Conservation (phyloP, 2,113 vertebrate genomes). For the Notothenia coriiceps region DNA sequence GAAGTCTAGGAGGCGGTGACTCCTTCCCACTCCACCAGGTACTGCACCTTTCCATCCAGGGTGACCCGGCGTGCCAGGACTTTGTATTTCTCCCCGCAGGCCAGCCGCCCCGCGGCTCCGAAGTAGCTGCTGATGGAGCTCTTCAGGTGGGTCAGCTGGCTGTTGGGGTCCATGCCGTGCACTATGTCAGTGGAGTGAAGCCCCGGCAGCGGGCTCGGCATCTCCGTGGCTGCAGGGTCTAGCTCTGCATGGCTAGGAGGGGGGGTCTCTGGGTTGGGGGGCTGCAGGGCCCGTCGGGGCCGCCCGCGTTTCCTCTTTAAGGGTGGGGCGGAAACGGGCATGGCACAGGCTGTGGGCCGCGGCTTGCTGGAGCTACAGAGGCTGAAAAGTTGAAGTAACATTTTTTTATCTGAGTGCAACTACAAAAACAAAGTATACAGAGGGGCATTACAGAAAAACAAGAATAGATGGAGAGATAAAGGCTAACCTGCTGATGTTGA, state of each 20-base stretch:
- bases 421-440: neutral
- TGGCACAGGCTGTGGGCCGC: slow-evolving; percentile 87
- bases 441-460: too few species aligned
- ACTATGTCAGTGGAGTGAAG: slow-evolving; percentile 92
- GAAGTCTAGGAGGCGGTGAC: slow-evolving; percentile 94
- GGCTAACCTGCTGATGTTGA: neutral
- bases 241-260: slow-evolving; percentile 85
- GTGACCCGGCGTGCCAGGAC: slow-evolving; percentile 95
- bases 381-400: slow-evolving; percentile 59
- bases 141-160: slow-evolving; percentile 95
- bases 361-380: slow-evolving; percentile 90
- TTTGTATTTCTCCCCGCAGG: slow-evolving; percentile 97
- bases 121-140: slow-evolving; percentile 99
- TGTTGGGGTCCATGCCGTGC: slow-evolving; percentile 93
- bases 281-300: slow-evolving; percentile 91
- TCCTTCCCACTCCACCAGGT: slow-evolving; percentile 98
- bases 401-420: neutral
- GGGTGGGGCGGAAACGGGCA: slow-evolving; percentile 89
- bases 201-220: slow-evolving; percentile 88
- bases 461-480: too few species aligned
- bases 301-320: slow-evolving; percentile 91
- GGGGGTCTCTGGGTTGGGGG: slow-evolving; percentile 91
- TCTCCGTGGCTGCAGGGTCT: slow-evolving; percentile 82
- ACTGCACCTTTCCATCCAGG: slow-evolving; percentile 98
- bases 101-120: slow-evolving; percentile 96